Conservation (phyloP, 2,113 vertebrate species). For the Theropithecus gelada region DNA sequence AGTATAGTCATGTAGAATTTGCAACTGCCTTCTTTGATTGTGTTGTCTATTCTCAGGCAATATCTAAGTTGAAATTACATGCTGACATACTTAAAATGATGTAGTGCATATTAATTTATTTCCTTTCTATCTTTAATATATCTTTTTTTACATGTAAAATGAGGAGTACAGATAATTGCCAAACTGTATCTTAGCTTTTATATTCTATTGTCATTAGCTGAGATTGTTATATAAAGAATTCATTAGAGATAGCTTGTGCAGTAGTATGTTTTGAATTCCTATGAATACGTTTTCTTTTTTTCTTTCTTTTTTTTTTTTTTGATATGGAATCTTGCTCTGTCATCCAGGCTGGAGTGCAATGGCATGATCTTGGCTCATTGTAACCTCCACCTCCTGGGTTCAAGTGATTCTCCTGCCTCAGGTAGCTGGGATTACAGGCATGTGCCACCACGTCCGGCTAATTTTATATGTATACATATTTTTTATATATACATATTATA, state of each 20-base stretch:
- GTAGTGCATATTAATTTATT: slow-evolving; percentile 10
- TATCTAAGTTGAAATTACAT: slow-evolving; percentile 33
- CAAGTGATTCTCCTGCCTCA: no score
- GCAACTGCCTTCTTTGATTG: background rate
- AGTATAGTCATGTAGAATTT: slow-evolving; percentile 22
- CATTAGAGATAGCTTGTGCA: background rate
- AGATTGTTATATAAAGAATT: background rate
- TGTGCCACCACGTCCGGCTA: no score
- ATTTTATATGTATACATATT: no score
- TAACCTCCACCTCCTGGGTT: no score
- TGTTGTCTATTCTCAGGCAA: background rate
- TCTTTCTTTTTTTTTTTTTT: no score
- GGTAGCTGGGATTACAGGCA: no score
- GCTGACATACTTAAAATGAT: background rate
- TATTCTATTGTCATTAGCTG: background rate
- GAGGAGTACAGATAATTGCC: background rate
- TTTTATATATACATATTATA: no score
- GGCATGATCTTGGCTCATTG: no score
- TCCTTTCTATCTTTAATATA: background rate
- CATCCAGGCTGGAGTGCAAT: no score
- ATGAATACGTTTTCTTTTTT: background rate
- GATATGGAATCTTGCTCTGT: no score
- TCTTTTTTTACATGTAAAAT: slow-evolving; percentile 33
- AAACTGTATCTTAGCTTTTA: background rate
- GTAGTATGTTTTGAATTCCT: background rate